phyloP scores from a whole-genome alignment of 2,797 vertebrate genomes.

The Girardinus metallicus region DNA sequence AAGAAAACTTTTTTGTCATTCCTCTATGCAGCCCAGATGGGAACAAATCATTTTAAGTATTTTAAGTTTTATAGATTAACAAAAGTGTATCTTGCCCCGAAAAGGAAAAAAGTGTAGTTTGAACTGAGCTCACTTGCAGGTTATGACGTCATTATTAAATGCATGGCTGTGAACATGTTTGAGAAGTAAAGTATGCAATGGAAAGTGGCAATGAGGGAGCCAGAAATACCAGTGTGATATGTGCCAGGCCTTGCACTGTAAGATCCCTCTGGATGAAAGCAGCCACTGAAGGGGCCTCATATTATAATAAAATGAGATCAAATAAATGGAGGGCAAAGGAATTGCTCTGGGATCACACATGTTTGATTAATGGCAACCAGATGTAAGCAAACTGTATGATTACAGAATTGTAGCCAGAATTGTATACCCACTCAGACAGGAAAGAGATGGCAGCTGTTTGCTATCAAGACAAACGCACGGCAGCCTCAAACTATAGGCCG shows the following conservation, averaged over 20 bases:
- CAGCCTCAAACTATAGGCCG: slow-evolving; percentile 60
- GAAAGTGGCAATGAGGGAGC: slow-evolving; percentile 17
- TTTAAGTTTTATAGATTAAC: background rate
- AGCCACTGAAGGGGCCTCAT: slow-evolving; percentile 54
- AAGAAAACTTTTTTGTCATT: background rate
- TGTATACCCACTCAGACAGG: slow-evolving; percentile 76
- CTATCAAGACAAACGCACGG: slow-evolving; percentile 65
- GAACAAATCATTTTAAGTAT: background rate
- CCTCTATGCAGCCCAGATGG: background rate
- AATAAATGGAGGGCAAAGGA: slow-evolving; percentile 65
- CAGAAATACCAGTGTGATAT: slow-evolving; percentile 19
- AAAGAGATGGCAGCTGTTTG: slow-evolving; percentile 77
- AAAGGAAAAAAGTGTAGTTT: slow-evolving; percentile 8
- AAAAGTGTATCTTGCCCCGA: slow-evolving; percentile 2
- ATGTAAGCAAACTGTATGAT: slow-evolving; percentile 75
- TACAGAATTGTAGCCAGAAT: slow-evolving; percentile 68
- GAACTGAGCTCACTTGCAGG: slow-evolving; percentile 7
- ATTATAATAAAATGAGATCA: slow-evolving; percentile 73
- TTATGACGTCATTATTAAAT: slow-evolving; percentile 10
- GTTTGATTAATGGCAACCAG: slow-evolving; percentile 74
- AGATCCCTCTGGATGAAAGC: slow-evolving; percentile 61
- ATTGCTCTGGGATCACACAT: slow-evolving; percentile 64
- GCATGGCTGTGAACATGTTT: slow-evolving; percentile 25
- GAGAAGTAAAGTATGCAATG: slow-evolving; percentile 13
- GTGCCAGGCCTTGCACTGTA: slow-evolving; percentile 35